Base-by-base conservation (phyloP, 35 echinoderm and acorn worm genomes). In the Apostichopus japonicus region DNA sequence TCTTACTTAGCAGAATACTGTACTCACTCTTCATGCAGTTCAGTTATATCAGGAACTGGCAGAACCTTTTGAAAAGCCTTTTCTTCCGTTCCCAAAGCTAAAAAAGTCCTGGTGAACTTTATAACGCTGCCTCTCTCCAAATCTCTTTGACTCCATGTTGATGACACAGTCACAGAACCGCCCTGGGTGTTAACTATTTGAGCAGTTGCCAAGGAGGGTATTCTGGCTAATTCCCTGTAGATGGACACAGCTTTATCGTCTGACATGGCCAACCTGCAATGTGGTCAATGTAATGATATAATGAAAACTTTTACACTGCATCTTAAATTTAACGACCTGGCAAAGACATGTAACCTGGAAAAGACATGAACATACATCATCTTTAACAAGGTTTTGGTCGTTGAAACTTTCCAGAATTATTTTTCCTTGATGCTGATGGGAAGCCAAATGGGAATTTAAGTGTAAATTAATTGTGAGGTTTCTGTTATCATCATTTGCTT, bases 121-220 rank as follows among this genome's bases (percentile, higher is more conserved):
- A 91, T 22, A 15, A 44, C 91, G 19, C 63, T 79, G 10, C n/a
- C 10, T 62, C 88, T 91, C 67, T 94, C 87, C 58, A 94, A 59
- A 22, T 94, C 93, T n/a, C 73, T 62, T 51, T 94, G 93, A 56
- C 77, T 91, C 93, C 93, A 94, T 1, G 78, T 75, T 27, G 93
- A 91, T 79, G 79, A 88, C 1, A 94, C 63, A 1, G 87, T 91
- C 23, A 78, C 58, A 59, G 79, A 56, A 33, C 53, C 90, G 8
- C 54, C 77, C 9, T 9, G 52, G 44, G 51, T 78, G 73, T 11
- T 55, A 17, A 25, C 6, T 51, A 91, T 59, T n/a, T 55, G n/a
- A 78, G 72, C 90, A 54, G 27, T 53, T n/a, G 52, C 10, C 16
- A 91, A 53, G 53, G 90, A 78, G 6, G 90, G 90, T 55, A 91